These are phyloP conservation scores for Apodemus sylvaticus DNA, from an alignment of 2,113 vertebrate genomes.

Conservation along the genomic window DNA sequence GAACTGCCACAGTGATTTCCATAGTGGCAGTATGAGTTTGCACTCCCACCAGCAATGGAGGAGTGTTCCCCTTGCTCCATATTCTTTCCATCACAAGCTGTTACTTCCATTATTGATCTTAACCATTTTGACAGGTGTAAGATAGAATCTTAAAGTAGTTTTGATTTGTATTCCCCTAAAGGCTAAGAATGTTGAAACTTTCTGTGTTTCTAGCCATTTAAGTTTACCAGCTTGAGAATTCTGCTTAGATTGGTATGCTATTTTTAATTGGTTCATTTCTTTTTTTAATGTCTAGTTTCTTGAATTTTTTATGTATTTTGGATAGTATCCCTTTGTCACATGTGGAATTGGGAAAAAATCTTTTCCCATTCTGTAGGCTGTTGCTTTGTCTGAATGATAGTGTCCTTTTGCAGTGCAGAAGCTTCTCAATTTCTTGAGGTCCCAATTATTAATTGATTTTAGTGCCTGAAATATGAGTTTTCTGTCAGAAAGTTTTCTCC, in stretches of 20 bases:
- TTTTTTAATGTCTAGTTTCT: neutral
- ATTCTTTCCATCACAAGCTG: neutral
- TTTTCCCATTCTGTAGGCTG: neutral
- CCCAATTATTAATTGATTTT: neutral
- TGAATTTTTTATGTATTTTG: neutral
- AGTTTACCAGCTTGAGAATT: neutral
- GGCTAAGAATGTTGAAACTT: neutral
- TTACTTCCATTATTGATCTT: neutral
- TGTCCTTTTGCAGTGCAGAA: neutral
- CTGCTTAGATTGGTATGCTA: neutral
- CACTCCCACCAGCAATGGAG: neutral
- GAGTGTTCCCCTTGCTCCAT: neutral
- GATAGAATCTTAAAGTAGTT: neutral
- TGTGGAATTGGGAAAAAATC: neutral
- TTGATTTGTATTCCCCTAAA: neutral
- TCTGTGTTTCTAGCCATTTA: neutral
- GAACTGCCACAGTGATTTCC: neutral
- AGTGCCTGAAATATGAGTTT: neutral
- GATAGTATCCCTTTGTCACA: neutral
- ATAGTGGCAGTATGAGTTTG: neutral
- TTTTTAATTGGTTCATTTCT: neutral
- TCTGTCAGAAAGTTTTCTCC: neutral
- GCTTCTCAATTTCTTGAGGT: neutral
- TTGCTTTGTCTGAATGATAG: neutral
- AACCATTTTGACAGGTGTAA: neutral